These are phyloP conservation scores for Dendroctonus ponderosae DNA, from an alignment of 1,140 invertebrate species.

Conservation along the genomic window DNA sequence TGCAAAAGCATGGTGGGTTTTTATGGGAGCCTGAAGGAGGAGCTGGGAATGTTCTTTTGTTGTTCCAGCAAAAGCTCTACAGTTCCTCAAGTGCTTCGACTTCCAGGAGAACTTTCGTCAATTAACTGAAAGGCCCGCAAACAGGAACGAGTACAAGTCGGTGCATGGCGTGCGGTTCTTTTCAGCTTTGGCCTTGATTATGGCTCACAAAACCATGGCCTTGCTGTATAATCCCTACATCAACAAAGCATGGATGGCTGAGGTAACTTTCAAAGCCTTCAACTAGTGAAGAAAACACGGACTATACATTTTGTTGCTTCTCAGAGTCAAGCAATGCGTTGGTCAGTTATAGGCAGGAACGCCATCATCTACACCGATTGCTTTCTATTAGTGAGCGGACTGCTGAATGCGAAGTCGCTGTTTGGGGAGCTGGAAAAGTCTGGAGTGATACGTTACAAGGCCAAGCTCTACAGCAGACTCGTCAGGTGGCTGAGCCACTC, in stretches of 20 bases:
- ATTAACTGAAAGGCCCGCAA: constrained; percentile 55
- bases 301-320: too few species aligned
- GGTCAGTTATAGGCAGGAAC: constrained; percentile 68
- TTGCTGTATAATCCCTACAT: constrained; percentile 68
- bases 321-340: constrained; percentile 63
- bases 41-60: not conserved
- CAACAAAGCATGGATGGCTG: constrained; percentile 66
- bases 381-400: constrained; percentile 73
- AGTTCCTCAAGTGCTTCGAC: constrained; percentile 53
- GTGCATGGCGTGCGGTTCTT: constrained; percentile 66
- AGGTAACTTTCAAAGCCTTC: constrained; percentile 51
- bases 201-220: constrained; percentile 72
- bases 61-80: too few species aligned
- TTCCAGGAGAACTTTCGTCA: constrained; percentile 59
- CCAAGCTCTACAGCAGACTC: constrained; percentile 38
- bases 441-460: constrained; percentile 32
- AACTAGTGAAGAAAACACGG: too few species aligned
- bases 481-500: constrained; percentile 34
- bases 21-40: not conserved
- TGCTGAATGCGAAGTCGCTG: constrained; percentile 65
- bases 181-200: constrained; percentile 63
- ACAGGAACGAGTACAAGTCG: constrained; percentile 59
- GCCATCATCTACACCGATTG: constrained; percentile 74
- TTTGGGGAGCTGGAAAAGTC: constrained; percentile 43
- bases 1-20: not conserved